A percentile compares a stretch with the other conserved stretches of the same genome.
phyloP scores from a whole-genome alignment of 2,797 vertebrate genomes.

The Avahi laniger region DNA sequence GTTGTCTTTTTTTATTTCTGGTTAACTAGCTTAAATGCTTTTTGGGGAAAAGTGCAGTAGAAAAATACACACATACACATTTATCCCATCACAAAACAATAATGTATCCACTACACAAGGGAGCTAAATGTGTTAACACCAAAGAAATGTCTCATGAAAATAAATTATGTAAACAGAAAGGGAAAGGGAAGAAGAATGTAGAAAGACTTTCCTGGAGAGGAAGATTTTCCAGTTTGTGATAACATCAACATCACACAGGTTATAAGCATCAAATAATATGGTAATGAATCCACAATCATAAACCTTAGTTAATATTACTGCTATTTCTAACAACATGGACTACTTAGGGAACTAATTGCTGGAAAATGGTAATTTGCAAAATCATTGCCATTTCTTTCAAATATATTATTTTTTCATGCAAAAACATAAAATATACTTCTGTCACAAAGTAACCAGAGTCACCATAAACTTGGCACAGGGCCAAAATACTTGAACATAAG shows the following conservation, averaged over 20 bases:
- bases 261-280: slow-evolving; percentile 36
- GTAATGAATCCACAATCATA: not conserved
- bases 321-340: slow-evolving; percentile 6
- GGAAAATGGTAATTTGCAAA: slow-evolving; percentile 45
- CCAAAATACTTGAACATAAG: slow-evolving; percentile 11
- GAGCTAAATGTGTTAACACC: not conserved
- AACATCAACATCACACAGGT: not conserved
- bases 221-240: slow-evolving; percentile 12
- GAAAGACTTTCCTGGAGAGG: not conserved
- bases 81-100: slow-evolving; percentile 21
- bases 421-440: slow-evolving; percentile 22
- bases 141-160: not conserved
- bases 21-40: not conserved
- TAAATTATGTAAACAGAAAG: slow-evolving; percentile 5
- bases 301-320: not conserved
- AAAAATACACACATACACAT: not conserved
- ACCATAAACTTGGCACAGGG: slow-evolving; percentile 22
- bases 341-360: slow-evolving; percentile 7
- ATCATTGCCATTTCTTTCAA: slow-evolving; percentile 20
- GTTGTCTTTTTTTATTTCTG: slow-evolving; percentile 33
- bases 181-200: not conserved
- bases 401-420: slow-evolving; percentile 11
- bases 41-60: not conserved
- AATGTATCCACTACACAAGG: not conserved
- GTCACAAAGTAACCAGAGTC: not conserved